phyloP scores from a whole-genome alignment of 2,113 vertebrate species.

The Plecotus auritus region DNA sequence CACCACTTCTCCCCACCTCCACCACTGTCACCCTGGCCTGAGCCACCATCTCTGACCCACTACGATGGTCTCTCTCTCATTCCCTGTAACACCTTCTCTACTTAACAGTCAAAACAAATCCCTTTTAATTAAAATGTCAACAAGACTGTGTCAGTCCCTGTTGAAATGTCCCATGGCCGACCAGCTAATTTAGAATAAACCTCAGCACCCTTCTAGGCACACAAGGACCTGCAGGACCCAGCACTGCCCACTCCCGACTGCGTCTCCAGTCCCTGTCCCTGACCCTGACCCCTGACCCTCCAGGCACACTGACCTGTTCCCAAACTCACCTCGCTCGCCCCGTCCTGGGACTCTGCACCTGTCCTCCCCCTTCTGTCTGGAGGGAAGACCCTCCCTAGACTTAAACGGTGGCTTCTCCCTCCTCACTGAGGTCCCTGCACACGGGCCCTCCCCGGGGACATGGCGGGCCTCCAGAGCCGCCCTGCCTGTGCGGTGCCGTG shows the following conservation, averaged over 20 bases:
- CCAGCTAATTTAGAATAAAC: not conserved
- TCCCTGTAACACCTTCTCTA: not conserved
- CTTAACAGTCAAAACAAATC: not conserved
- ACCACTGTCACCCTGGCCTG: fast-evolving
- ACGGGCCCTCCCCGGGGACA: fast-evolving
- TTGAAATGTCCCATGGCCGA: not conserved
- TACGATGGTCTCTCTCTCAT: not conserved
- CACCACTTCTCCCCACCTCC: not conserved
- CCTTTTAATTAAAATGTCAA: not conserved
- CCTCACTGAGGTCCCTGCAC: not conserved
- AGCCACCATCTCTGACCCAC: not conserved
- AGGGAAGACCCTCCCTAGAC: not conserved
- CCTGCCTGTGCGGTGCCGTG: not conserved
- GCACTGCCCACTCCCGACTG: not conserved
- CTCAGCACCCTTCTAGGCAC: not conserved
- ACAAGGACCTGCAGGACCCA: fast-evolving
- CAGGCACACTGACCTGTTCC: not conserved
- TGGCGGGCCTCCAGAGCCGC: not conserved
- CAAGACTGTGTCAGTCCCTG: not conserved
- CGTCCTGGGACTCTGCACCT: not conserved
- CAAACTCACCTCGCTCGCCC: not conserved
- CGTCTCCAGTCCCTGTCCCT: not conserved
- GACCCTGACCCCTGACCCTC: not conserved
- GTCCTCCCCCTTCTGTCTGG: not conserved
- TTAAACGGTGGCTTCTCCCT: not conserved